Evolutionary conservation across 2,888 invertebrate genomes (phyloP), one percentile per base, ranked within the genome.

Genomic region (Glyphotaelius pellucidus): DNA sequence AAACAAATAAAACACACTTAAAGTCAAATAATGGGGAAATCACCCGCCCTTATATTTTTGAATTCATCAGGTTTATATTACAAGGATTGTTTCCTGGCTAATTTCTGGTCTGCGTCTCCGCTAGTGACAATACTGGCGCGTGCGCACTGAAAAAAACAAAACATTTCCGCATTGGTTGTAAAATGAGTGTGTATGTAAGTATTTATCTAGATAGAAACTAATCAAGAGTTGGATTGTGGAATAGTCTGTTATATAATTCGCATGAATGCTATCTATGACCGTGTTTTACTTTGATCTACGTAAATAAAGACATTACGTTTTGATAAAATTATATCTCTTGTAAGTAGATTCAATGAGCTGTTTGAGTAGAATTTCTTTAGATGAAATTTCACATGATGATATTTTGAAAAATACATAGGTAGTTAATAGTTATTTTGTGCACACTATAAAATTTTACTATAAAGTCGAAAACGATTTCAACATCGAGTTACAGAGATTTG

Each of bases 41-140:
- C 19, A 52, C 25, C 67, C 25, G 25, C 67, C 67, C 67, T 67
- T 25, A 67, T 25, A 9, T 25, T 67, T 25, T 67, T 67, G 25
- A 67, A 67, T 67, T 67, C 25, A 67, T 25, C 9, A n/a, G 9
- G 9, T 67, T 25, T 67, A 67, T 9, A 42, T 42, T 42, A 42
- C 12, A 25, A 7, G 67, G 67, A 25, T 67, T 7, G 67, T 67
- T 5, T 67, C 67, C 19, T 9, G 67, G 67, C n/a, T 67, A 31
- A 14, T 81, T 31, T 14, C 81, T n/a, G 25, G 15, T 19, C 38
- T 79, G 88, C 79, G 88, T 88, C 67, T 79, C 88, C 31, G 31
- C 67, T 89, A 89, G 88, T 89, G 88, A 89, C 88, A 38, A 79
- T 79, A 79, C 25, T 79, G 35, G 80, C 88, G 88, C 88, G n/a